Evolutionary conservation across 2,888 invertebrate genomes (phyloP).

Genomic region (Biston stratarius): DNA sequence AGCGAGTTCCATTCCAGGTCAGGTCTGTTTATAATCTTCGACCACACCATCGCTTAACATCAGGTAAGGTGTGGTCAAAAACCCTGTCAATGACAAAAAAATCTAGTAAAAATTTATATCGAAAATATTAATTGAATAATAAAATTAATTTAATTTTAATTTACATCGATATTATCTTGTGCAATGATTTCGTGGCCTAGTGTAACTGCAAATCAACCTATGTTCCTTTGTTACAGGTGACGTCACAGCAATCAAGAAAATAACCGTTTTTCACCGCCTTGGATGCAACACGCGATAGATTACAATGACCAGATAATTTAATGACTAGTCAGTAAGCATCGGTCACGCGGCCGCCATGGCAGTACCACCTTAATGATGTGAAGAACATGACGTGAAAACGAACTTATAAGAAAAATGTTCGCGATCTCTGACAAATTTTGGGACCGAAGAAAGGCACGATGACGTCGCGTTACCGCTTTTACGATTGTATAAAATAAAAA

Average conservation of each 20-base stretch:
- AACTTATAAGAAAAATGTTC: conserved; percentile 70
- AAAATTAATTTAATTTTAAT: too few species aligned
- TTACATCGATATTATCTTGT: not conserved
- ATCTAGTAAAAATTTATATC: not conserved
- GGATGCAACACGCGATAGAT: conserved; percentile 54
- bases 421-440: conserved; percentile 74
- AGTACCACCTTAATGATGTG: conserved; percentile 49
- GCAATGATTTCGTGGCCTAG: not conserved
- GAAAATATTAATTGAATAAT: too few species aligned
- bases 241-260: conserved; percentile 60
- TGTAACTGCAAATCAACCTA: conserved; percentile 36
- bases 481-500: conserved; percentile 67
- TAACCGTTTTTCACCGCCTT: conserved; percentile 53
- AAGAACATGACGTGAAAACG: conserved; percentile 55
- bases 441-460: conserved; percentile 81
- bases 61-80: too few species aligned
- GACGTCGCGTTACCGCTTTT: conserved; percentile 64
- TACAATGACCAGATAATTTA: conserved; percentile 53
- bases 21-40: too few species aligned
- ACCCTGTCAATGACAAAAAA: too few species aligned
- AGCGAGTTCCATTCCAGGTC: too few species aligned
- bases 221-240: conserved; percentile 70
- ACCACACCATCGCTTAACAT: too few species aligned
- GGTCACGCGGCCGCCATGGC: conserved; percentile 47
- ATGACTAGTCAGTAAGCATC: conserved; percentile 50